Evolutionary conservation across 2,113 vertebrate species (phyloP), one percentile per base, ranked within the genome.

Genomic region (Anhinga rufa): DNA sequence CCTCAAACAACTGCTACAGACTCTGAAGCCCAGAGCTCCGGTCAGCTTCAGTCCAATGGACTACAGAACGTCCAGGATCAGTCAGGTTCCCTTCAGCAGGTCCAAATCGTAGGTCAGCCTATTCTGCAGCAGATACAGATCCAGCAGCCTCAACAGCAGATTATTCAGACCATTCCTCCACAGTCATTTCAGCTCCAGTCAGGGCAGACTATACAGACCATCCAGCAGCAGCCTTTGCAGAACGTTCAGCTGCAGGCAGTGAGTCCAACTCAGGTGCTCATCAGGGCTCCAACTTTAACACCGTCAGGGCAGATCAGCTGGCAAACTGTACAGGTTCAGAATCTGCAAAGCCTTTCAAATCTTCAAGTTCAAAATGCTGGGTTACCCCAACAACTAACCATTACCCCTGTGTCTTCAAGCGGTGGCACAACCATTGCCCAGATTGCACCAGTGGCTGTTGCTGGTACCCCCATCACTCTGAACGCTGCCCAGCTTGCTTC

Each of bases 281-380:
- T 99, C 95, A 98, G 99, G 90, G 99, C 99, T 95, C 99, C 99
- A 25, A 99, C 99, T 83, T 97, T 99, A 96, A 99, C 99, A 46
- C 98, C 99, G 24, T 99, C 99, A 51, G 99, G 99, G 70, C 99
- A 99, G 97, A 99, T 99, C 97, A 99, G 99, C 96, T 99, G 99
- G 99, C 99, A 99, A 94, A 99, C 99, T 46, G 98, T 99, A 86
- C 99, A 99, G 97, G 98, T 99, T 93, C 99, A 99, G 95, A 99
- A 99, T 96, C 98, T 99, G 93, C 98, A 99, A 85, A 98, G 98
- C 92, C 98, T 99, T 96, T 98, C 98, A 83, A 98, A 98, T 95
- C 97, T 98, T 90, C 98, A 98, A 97, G 98, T 99, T 97, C 99
- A 99, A 97, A 99, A 99, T n/a, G 90, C 99, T 49, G 98, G 98